Evolutionary conservation across 1,140 invertebrate genomes (phyloP), one percentile per base, ranked within the genome.

Genomic region (Drosophila subobscura): DNA sequence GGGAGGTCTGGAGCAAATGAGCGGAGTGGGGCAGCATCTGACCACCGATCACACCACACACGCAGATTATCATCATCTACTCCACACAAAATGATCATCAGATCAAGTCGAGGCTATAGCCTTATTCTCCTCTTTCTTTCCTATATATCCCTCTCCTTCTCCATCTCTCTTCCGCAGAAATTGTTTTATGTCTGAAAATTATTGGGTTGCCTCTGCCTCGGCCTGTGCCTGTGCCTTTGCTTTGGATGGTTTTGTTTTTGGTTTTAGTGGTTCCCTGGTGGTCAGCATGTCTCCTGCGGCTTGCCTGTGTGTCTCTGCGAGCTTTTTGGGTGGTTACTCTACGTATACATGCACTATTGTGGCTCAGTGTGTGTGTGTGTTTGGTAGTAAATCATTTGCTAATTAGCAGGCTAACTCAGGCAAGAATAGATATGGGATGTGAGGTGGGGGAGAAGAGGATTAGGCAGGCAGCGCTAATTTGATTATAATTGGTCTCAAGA

Each of bases 171-270:
- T 51, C 33, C 51, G 40, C 61, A 53, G 50, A 85, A 84, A 83
- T 88, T 88, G 79, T 88, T 88, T 88, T 88, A 86, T 88, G 83
- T 77, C 79, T 75, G 61, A 71, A 85, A 85, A 85, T 85, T 85
- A 83, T 86, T 86, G 81, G 78, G 77, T 80, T 54, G 65, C 59
- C 46, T 20, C 16, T 37, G 50, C 56, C 49, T 47, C 16, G 60
- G 56, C 57, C 60, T 42, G 58, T 70, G 37, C 56, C 49, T 47
- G 22, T 67, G 56, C 57, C 60, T 42, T 63, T 70, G 37, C 33
- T 55, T 37, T 68, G 58, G 52, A 63, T 20, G 16, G 16, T 70
- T 45, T 60, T 73, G 60, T 64, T 66, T 60, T 47, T 60, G 53
- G 42, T 74, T 57, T 65, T 75, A 54, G 50, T 76, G 65, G 71